Evolutionary conservation across 2,113 vertebrate species (phyloP), one percentile per base, ranked within the genome.

Genomic region (Percina caprodes): DNA sequence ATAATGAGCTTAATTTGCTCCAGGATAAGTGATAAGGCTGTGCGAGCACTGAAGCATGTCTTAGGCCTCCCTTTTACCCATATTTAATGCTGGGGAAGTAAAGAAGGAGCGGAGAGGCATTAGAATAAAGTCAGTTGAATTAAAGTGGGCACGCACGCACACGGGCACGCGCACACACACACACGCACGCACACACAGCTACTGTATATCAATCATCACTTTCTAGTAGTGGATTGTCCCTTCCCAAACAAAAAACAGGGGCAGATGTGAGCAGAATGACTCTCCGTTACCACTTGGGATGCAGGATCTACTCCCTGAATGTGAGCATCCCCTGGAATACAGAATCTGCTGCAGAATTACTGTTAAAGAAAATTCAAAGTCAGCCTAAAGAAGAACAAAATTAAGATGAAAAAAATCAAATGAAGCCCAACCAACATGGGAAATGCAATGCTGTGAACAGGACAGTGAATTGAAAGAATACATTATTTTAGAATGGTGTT

Each of bases 1-100:
- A 79, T 90, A 94, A 93, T 92, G 83, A 89, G 74, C 86, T 86
- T 87, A 88, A 92, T 92, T 91, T 87, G 85, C 87, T 90, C 69
- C 68, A 68, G 88, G 83, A 89, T 87, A 84, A 88, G 77, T 75
- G 89, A 91, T 92, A 89, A 89, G 87, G 71, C 86, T 72, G 46
- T 61, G 79, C 73, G 84, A 84, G 87, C 81, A 76, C 69, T 33
- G 66, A 91, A 78, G 67, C 86, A 74, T 80, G 66, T 90, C 79
- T 82, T 82, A 85, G 86, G 83, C 82, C 56, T 89, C n/a, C 59
- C 78, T 85, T 86, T 84, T 75, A 81, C 33, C 23, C 61, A 82
- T 79, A 87, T 90, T 90, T 86, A 86, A 92, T 78, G 80, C n/a
- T n/a, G 26, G 30, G 62, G 26, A 77, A 69, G 55, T 54, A 42